A percentile compares a stretch with the other conserved stretches of the same genome.
Evolutionary conservation across 2,797 vertebrate species (phyloP).

Genomic region (Otolemur crassicaudatus): DNA sequence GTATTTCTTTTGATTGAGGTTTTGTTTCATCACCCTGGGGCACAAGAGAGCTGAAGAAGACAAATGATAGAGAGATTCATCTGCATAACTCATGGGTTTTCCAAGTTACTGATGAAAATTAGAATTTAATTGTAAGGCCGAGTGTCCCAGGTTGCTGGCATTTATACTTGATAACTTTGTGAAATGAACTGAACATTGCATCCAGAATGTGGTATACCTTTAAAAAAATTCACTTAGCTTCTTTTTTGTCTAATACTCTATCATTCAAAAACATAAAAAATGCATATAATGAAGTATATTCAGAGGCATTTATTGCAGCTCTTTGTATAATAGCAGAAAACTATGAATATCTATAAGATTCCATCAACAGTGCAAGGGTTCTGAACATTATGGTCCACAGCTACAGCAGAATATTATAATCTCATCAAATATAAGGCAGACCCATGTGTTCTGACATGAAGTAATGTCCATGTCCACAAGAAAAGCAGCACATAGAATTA

Average conservation of each 20-base stretch:
- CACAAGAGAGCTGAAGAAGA: not conserved
- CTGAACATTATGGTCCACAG: not conserved
- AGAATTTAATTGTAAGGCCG: not conserved
- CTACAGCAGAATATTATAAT: not conserved
- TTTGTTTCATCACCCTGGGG: not conserved
- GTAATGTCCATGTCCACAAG: not conserved
- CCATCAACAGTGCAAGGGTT: not conserved
- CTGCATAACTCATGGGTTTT: not conserved
- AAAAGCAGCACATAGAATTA: not conserved
- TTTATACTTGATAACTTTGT: not conserved
- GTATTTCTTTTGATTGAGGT: fast-evolving
- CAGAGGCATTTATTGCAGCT: not conserved
- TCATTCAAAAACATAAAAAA: not conserved
- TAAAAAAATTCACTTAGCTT: not conserved
- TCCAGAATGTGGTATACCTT: not conserved
- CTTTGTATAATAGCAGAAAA: not conserved
- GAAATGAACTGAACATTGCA: not conserved
- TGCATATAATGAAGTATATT: not conserved
- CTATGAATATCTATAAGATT: not conserved
- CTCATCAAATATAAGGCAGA: not conserved
- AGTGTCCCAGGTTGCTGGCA: not conserved
- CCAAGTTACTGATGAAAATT: not conserved
- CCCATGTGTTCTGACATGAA: not conserved
- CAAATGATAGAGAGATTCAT: conserved; percentile 52
- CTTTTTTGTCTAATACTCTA: not conserved